Evolutionary conservation across 2,888 invertebrate genomes (phyloP).

Genomic region (Drosophila niveifrons): DNA sequence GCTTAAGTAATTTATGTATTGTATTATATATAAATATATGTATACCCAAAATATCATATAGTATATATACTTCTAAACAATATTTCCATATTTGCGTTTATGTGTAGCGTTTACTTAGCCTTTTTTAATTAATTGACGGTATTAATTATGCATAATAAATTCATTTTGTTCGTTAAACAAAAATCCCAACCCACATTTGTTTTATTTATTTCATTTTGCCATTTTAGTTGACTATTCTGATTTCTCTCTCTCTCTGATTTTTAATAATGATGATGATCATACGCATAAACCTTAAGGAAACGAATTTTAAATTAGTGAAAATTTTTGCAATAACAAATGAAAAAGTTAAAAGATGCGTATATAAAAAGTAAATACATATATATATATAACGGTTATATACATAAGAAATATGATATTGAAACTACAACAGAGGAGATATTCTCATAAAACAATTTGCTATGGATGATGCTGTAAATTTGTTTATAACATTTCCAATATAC

Average conservation of each 20-base stretch:
- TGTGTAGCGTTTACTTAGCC: slow-evolving; percentile 74
- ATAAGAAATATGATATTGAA: slow-evolving; percentile 28
- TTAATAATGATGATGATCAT: slow-evolving; percentile 32
- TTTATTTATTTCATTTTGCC: slow-evolving; percentile 46
- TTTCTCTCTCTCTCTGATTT: slow-evolving; percentile 10
- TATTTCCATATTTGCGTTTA: slow-evolving; percentile 59
- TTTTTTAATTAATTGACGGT: slow-evolving; percentile 80
- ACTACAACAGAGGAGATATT: slow-evolving; percentile 17
- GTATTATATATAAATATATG: slow-evolving; percentile 43
- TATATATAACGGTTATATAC: slow-evolving; percentile 33
- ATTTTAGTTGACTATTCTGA: neutral
- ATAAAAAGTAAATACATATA: slow-evolving; percentile 39
- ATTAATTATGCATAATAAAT: slow-evolving; percentile 78
- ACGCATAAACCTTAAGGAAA: slow-evolving; percentile 80
- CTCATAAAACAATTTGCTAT: slow-evolving; percentile 15
- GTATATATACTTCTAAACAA: slow-evolving; percentile 28
- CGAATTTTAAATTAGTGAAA: slow-evolving; percentile 85
- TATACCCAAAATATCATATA: slow-evolving; percentile 33
- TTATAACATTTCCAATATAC: slow-evolving; percentile 60
- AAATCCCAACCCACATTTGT: slow-evolving; percentile 42
- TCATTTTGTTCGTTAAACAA: slow-evolving; percentile 80
- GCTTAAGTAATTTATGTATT: slow-evolving; percentile 69
- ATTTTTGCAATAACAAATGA: slow-evolving; percentile 77
- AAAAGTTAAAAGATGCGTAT: slow-evolving; percentile 49
- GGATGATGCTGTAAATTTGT: slow-evolving; percentile 67